Evolutionary conservation across 1,140 invertebrate genomes (phyloP).

Genomic region (Calycopis cecrops): DNA sequence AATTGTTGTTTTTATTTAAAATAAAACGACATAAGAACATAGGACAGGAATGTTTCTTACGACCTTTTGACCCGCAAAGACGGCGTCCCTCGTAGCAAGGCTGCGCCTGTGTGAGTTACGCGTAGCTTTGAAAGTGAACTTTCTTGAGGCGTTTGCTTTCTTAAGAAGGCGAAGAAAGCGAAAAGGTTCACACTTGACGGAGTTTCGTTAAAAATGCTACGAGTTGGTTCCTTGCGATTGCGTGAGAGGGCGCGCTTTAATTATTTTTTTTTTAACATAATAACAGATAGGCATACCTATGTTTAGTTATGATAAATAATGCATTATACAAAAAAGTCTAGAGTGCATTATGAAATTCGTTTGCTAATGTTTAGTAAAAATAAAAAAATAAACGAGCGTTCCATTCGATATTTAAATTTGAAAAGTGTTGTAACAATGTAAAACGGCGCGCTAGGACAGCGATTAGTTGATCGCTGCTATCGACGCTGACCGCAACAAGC

Average conservation of each 20-base stretch:
- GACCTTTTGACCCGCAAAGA: conserved; percentile 28
- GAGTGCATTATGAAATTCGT: not conserved
- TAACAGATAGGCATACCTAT: not conserved
- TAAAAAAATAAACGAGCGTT: not conserved
- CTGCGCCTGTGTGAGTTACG: conserved; percentile 44
- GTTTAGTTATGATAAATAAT: not conserved
- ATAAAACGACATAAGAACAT: not conserved
- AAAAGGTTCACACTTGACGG: conserved; percentile 67
- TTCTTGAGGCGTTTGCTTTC: conserved; percentile 63
- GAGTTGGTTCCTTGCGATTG: conserved; percentile 34
- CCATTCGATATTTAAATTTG: conserved; percentile 3
- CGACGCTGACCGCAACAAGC: conserved; percentile 38
- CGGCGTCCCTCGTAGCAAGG: conserved; percentile 5
- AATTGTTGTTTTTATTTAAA: not conserved
- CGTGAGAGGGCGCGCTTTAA: conserved; percentile 56
- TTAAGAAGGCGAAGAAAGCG: conserved; percentile 71
- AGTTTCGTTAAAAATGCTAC: conserved; percentile 66
- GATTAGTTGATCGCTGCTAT: conserved; percentile 10
- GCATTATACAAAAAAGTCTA: not conserved
- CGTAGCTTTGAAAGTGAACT: conserved; percentile 42
- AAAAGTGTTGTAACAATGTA: not conserved
- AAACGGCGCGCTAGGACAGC: not conserved
- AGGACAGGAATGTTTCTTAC: conserved; percentile 21
- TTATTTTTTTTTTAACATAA: conserved; percentile 13
- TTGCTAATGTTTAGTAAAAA: not conserved